A percentile compares a stretch with the other conserved stretches of the same genome.
Evolutionary conservation across 2,888 invertebrate species (phyloP).

Genomic region (Cheiracanthium punctorium): DNA sequence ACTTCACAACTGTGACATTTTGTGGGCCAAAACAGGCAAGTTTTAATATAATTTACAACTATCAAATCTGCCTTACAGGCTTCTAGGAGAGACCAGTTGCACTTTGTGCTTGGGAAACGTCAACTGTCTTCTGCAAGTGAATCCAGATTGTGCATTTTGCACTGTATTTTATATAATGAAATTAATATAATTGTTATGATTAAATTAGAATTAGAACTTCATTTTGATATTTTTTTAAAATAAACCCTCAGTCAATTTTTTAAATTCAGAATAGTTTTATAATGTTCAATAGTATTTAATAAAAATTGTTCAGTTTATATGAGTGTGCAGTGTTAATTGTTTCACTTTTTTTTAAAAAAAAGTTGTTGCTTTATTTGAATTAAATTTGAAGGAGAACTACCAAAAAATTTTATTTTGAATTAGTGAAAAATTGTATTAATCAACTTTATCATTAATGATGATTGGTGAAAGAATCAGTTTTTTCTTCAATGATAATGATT

Average conservation of each 20-base stretch:
- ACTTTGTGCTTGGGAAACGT: conserved; percentile 45
- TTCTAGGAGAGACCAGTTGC: conserved; percentile 54
- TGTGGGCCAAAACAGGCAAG: conserved; percentile 72
- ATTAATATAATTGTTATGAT: neutral
- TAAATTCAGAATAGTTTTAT: neutral
- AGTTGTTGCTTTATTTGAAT: too few species aligned
- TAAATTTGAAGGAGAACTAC: too few species aligned
- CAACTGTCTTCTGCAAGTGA: neutral
- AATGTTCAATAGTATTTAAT: neutral
- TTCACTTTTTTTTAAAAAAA: too few species aligned
- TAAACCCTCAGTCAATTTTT: neutral
- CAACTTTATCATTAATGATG: too few species aligned
- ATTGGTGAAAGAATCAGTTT: too few species aligned
- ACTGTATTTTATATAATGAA: neutral
- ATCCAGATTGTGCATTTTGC: neutral
- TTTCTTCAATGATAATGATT: too few species aligned
- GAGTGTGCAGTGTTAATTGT: too few species aligned
- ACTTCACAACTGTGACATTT: conserved; percentile 71
- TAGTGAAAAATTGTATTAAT: too few species aligned
- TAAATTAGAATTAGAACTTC: conserved; percentile 12
- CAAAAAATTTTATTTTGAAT: too few species aligned
- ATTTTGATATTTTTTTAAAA: neutral
- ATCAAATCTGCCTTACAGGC: conserved; percentile 70
- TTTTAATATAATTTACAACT: conserved; percentile 66
- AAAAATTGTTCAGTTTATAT: too few species aligned